Percentiles rank a stretch among this genome's conserved stretches.
Evolutionary conservation across 2,797 vertebrate species (phyloP).

Genomic region (Microhierax caerulescens): DNA sequence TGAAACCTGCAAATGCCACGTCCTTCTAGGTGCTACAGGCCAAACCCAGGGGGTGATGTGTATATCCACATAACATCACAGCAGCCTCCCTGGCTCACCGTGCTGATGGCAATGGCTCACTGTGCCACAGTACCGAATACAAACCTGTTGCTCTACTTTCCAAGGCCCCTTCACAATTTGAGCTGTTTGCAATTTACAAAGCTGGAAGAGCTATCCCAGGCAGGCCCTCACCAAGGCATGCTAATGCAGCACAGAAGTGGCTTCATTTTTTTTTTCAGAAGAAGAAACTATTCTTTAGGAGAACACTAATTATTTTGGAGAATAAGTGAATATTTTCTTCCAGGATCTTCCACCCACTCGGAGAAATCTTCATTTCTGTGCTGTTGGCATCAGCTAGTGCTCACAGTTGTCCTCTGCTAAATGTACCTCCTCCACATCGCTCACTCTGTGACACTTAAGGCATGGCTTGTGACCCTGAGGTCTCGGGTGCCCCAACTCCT

Average conservation of each 20-base stretch:
- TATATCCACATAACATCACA: background rate
- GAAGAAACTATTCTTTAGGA: background rate
- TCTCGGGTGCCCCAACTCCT: background rate
- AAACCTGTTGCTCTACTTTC: background rate
- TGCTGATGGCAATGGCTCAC: background rate
- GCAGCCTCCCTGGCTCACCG: fast-evolving
- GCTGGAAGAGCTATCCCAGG: background rate
- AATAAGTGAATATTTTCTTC: background rate
- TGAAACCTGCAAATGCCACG: background rate
- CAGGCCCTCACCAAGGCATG: background rate
- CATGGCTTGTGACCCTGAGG: fast-evolving
- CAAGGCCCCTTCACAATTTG: background rate
- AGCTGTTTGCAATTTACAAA: background rate
- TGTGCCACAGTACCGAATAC: background rate
- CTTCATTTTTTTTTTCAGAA: background rate
- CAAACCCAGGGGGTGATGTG: background rate
- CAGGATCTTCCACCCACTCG: background rate
- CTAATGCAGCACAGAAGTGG: background rate
- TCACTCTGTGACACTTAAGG: background rate
- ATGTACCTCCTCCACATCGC: background rate
- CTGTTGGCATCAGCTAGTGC: background rate
- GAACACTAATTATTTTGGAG: background rate
- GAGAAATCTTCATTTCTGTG: background rate
- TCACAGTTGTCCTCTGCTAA: background rate
- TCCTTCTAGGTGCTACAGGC: background rate